phyloP scores from a whole-genome alignment of 1,140 invertebrate species.

The Drosophila nikananu region DNA sequence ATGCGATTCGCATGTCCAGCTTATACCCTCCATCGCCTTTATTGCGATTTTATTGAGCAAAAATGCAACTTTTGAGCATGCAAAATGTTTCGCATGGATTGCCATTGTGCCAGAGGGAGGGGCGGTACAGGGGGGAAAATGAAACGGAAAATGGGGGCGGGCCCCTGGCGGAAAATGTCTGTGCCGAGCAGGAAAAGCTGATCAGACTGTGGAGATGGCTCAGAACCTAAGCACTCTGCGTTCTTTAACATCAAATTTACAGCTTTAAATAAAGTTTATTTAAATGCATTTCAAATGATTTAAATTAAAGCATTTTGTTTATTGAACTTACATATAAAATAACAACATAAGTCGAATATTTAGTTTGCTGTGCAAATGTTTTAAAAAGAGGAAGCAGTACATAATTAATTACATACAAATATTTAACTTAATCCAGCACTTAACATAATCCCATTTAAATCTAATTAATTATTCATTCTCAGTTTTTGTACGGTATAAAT shows the following conservation, averaged over 20 bases:
- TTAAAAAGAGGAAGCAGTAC: not conserved
- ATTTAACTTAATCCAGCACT: not conserved
- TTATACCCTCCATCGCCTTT: constrained; percentile 59
- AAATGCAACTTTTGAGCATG: constrained; percentile 75
- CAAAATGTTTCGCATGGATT: constrained; percentile 70
- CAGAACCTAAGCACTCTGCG: not conserved
- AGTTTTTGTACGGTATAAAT: not conserved
- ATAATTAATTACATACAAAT: not conserved
- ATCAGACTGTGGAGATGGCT: constrained; percentile 12
- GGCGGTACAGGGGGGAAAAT: not conserved
- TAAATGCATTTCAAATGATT: not conserved
- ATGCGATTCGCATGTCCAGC: constrained; percentile 51
- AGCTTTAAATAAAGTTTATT: not conserved
- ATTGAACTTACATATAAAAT: not conserved
- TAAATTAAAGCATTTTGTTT: not conserved
- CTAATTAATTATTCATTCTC: not conserved
- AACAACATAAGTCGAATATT: not conserved
- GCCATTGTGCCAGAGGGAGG: constrained; percentile 35
- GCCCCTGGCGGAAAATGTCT: constrained; percentile 1
- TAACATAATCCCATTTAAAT: not conserved
- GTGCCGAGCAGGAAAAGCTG: constrained; percentile 14
- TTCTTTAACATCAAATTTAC: too few species aligned
- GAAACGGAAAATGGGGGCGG: constrained; percentile 4
- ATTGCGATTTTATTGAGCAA: constrained; percentile 81
- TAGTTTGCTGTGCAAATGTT: not conserved